Conservation (phyloP, 1,140 invertebrate genomes). For the Eumeta japonica region DNA sequence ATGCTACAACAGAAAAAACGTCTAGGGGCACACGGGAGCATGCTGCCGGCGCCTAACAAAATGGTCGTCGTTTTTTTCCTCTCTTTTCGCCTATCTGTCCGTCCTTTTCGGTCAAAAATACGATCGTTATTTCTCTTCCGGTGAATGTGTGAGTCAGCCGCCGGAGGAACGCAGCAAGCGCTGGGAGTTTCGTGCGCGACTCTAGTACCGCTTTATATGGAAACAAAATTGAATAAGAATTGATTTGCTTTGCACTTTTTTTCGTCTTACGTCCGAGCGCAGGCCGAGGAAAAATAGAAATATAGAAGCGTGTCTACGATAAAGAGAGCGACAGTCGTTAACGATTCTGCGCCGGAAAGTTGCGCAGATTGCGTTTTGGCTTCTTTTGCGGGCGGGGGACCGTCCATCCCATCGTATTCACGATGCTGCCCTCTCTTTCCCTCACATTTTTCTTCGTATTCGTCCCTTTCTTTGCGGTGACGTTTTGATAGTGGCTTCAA, state of each 20-base stretch:
- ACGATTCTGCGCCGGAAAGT: slow-evolving; percentile 57
- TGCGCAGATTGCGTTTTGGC: slow-evolving; percentile 57
- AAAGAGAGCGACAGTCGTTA: slow-evolving; percentile 56
- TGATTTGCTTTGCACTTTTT: too few relatives aligned
- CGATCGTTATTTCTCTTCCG: slow-evolving; percentile 59
- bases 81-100: slow-evolving; percentile 56
- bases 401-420: slow-evolving; percentile 53
- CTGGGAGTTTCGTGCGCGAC: too few relatives aligned
- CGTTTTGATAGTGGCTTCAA: too few relatives aligned
- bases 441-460: slow-evolving; percentile 20
- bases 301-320: slow-evolving; percentile 55
- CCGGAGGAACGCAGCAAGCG: slow-evolving; percentile 6
- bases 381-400: slow-evolving; percentile 55
- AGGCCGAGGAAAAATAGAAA: slow-evolving; percentile 55
- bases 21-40: slow-evolving; percentile 40
- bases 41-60: slow-evolving; percentile 50
- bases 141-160: slow-evolving; percentile 47
- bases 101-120: slow-evolving; percentile 58
- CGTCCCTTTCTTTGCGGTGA: slow-evolving; percentile 31
- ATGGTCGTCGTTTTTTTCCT: slow-evolving; percentile 58
- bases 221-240: too few relatives aligned
- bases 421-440: slow-evolving; percentile 54
- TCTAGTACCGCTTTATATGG: too few relatives aligned
- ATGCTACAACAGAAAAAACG: slow-evolving; percentile 51
- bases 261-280: slow-evolving; percentile 48